Base-by-base conservation (phyloP, 2,888 invertebrate genomes). In the Camponotus fellah region DNA sequence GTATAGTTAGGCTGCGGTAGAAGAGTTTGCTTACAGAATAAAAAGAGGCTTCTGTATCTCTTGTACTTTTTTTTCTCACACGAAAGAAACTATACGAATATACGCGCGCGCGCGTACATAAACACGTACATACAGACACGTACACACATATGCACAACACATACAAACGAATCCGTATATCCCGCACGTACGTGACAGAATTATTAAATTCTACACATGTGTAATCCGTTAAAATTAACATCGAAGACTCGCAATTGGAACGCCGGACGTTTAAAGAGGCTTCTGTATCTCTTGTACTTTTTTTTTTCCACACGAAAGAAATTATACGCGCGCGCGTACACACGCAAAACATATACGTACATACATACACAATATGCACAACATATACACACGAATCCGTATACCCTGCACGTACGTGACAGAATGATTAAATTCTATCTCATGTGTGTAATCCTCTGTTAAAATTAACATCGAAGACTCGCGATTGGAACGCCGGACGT, bases 141-240 rank as follows among this genome's bases (percentile, higher is more conserved):
- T 14, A 17, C 49, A n/a, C 21, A 43, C 43, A 49, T 17, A 49
- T 32, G 3, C 46, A 3, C 14, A 21, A 76, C 32, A 66, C 26
- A 21, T 3, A 14, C 17, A 32, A 49, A 17, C 17, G 12, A 49
- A 49, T 53, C 71, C 69, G 34, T 71, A 46, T 21, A 60, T 60
- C 71, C 69, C 49, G 46, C 79, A 79, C 79, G 71, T 79, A 79
- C 71, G 79, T 79, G 71, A 79, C 79, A 79, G 26, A 79, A 79
- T 79, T 60, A 17, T 71, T 71, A 69, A 79, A 71, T 79, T 3
- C 71, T 79, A 79, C 34, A 49, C 21, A 62, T 71, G 14, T 46
- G 43, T 68, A 46, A 46, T 69, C 34, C 37, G 46, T 79, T 79
- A 71, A 62, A 60, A 79, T 46, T 62, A 79, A 79, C 79, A 79